Conservation (phyloP, 2,888 invertebrate species). For the Plutella xylostella region DNA sequence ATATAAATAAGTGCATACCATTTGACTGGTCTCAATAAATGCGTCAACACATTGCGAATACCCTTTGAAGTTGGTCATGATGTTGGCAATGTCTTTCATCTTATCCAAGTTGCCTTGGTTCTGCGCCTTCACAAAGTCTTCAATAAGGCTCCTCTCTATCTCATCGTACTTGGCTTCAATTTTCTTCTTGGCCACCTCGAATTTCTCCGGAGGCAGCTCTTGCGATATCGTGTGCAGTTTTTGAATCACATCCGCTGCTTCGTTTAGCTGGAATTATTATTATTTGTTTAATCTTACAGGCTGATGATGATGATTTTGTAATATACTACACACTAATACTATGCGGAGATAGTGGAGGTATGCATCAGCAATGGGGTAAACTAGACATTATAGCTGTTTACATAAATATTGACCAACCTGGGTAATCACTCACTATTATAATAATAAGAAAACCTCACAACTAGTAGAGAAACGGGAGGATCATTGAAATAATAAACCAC, state of each 20-base stretch:
- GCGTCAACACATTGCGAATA: conserved; percentile 97
- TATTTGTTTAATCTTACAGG: too few species aligned
- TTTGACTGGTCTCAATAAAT: conserved; percentile 96
- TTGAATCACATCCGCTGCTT: conserved; percentile 97
- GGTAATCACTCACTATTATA: too few species aligned
- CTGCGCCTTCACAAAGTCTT: conserved; percentile 94
- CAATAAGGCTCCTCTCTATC: conserved; percentile 89
- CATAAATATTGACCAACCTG: too few species aligned
- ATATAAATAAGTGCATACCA: too few species aligned
- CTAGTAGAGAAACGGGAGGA: neutral
- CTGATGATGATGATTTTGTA: too few species aligned
- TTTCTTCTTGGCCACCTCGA: conserved; percentile 85
- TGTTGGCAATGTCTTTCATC: conserved; percentile 94
- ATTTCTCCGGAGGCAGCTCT: conserved; percentile 90
- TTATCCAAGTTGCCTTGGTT: conserved; percentile 83
- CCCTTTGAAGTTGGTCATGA: conserved; percentile 95
- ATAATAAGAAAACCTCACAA: too few species aligned
- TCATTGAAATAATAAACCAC: neutral
- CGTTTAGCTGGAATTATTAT: conserved; percentile 77
- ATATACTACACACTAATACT: too few species aligned
- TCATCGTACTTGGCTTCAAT: conserved; percentile 92
- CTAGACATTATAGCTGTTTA: too few species aligned
- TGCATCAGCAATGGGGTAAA: neutral
- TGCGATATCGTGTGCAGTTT: conserved; percentile 96
- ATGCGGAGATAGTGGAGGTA: too few species aligned